phyloP scores from a whole-genome alignment of 1,140 invertebrate species.

The Drosophila paulistorum region DNA sequence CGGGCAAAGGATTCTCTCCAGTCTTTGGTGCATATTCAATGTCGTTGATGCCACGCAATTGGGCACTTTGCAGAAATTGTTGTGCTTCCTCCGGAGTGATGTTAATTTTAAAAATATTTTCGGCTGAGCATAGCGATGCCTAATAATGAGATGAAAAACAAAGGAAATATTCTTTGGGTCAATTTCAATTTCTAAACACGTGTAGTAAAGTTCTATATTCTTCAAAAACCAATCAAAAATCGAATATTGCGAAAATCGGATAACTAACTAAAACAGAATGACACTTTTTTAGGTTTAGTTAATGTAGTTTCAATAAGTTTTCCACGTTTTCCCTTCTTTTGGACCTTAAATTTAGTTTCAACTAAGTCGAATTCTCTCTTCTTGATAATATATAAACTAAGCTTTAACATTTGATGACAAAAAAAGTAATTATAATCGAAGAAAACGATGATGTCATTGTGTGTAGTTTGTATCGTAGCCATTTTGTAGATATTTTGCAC shows the following conservation, averaged over 20 bases:
- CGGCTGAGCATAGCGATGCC: conserved; percentile 62
- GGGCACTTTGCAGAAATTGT: conserved; percentile 83
- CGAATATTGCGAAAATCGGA: no score
- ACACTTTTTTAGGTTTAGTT: no score
- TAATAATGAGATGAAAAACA: conserved; percentile 33
- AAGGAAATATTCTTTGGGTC: no score
- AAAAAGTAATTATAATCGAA: neutral
- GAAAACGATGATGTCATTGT: conserved; percentile 42
- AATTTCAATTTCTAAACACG: conserved; percentile 9
- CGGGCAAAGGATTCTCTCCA: conserved; percentile 83
- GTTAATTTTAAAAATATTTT: conserved; percentile 84
- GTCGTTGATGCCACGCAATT: conserved; percentile 71
- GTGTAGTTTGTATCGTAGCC: conserved; percentile 10
- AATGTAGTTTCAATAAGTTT: no score
- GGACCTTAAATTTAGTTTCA: no score
- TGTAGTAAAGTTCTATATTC: no score
- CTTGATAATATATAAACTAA: no score
- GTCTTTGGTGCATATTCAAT: conserved; percentile 84
- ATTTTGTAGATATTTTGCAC: conserved; percentile 20
- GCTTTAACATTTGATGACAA: neutral
- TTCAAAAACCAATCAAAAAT: no score
- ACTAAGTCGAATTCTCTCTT: neutral
- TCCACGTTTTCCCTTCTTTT: no score
- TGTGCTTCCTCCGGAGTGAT: conserved; percentile 86
- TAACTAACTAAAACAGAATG: no score